Conservation (phyloP, 92 coral and sea anemone genomes). For the Pocillopora meandrina region DNA sequence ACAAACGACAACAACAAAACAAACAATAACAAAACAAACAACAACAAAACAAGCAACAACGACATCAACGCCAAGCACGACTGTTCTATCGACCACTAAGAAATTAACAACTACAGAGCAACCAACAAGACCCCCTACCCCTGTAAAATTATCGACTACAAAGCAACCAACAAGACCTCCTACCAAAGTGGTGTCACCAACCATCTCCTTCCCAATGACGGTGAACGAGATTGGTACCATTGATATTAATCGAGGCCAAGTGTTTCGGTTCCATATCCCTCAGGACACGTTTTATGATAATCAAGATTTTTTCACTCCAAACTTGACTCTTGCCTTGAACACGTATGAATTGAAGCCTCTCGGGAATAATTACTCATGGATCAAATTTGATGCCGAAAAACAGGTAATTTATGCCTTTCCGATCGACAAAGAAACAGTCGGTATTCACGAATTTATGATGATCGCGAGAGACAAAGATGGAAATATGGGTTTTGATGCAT, state of each 20-base stretch:
- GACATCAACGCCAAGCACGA: neutral
- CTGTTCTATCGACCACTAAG: neutral
- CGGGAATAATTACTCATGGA: slow-evolving; percentile 56
- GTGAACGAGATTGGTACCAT: slow-evolving; percentile 45
- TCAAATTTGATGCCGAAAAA: slow-evolving; percentile 51
- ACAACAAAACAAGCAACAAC: neutral
- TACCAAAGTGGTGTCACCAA: neutral
- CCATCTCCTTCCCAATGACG: neutral
- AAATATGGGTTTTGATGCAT: slow-evolving; percentile 30
- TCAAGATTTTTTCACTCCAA: slow-evolving; percentile 80
- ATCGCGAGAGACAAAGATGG: slow-evolving; percentile 69
- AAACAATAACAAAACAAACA: neutral
- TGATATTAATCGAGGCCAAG: slow-evolving; percentile 55
- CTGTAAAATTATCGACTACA: neutral
- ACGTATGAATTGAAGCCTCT: slow-evolving; percentile 46
- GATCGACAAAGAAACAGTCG: slow-evolving; percentile 36
- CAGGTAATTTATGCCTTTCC: slow-evolving; percentile 80
- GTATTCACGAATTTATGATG: slow-evolving; percentile 50
- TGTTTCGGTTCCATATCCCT: slow-evolving; percentile 61
- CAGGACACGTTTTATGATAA: slow-evolving; percentile 70
- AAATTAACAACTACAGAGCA: neutral
- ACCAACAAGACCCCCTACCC: neutral
- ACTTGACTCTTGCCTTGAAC: slow-evolving; percentile 66
- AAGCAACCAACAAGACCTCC: slow-evolving; percentile 7
- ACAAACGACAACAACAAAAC: neutral